Conservation (phyloP, 1,140 invertebrate genomes). For the Neodiprion fabricii region DNA sequence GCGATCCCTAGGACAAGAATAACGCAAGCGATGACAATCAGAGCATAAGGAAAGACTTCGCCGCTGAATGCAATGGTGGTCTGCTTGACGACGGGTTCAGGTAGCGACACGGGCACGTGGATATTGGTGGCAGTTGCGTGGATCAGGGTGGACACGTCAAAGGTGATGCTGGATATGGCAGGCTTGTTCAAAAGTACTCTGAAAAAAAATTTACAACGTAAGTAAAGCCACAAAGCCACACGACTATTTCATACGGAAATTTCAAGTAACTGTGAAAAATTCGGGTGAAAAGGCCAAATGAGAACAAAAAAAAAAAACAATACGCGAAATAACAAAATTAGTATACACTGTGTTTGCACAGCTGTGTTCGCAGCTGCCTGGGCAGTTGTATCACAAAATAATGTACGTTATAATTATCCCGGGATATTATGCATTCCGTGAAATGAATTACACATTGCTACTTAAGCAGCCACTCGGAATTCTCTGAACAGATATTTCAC, state of each 20-base stretch:
- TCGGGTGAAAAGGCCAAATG: background rate
- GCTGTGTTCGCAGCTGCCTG: background rate
- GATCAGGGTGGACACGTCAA: constrained; percentile 69
- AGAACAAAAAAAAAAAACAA: background rate
- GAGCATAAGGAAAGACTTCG: constrained; percentile 83
- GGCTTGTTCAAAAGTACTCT: constrained; percentile 65
- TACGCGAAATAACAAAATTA: background rate
- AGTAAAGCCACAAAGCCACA: background rate
- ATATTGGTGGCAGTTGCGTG: constrained; percentile 73
- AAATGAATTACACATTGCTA: no score
- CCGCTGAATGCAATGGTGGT: constrained; percentile 71
- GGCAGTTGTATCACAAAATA: background rate
- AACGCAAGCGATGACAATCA: constrained; percentile 85
- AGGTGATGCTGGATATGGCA: constrained; percentile 70
- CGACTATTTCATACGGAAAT: background rate
- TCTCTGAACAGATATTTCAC: no score
- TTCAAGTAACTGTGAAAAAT: constrained; percentile 20
- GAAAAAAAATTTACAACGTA: constrained; percentile 32
- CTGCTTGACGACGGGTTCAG: constrained; percentile 56
- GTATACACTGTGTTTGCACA: background rate
- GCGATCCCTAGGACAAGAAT: constrained; percentile 85
- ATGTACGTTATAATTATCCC: background rate
- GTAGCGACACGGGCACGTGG: constrained; percentile 67
- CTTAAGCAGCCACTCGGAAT: no score
- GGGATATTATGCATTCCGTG: background rate